Percentiles rank a stretch among this genome's conserved stretches.
phyloP scores from a whole-genome alignment of 2,797 vertebrate species.

The Sebastes steindachneri region DNA sequence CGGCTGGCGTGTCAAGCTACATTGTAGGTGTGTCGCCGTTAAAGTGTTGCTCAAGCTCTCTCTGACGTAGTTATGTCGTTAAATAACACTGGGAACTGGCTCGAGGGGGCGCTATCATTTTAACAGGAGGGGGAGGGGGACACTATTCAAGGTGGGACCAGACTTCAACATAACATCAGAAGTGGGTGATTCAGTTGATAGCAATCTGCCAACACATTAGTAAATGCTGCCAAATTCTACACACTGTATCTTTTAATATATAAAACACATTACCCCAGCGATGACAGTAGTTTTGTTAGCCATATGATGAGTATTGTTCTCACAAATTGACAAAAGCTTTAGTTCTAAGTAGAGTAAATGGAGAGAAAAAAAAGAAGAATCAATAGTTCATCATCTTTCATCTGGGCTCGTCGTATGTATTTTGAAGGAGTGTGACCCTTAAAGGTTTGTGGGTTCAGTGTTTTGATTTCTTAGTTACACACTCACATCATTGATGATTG shows the following conservation, averaged over 20 bases:
- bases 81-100: too few relatives aligned
- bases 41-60: too few relatives aligned
- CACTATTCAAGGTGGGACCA: too few relatives aligned
- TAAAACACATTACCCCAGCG: neutral
- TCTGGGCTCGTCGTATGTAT: conserved; percentile 76
- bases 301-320: neutral
- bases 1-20: too few relatives aligned
- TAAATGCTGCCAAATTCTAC: neutral
- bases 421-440: conserved; percentile 62
- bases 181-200: too few relatives aligned
- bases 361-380: neutral
- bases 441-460: conserved; percentile 70
- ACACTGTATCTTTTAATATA: neutral
- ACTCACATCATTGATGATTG: conserved; percentile 85
- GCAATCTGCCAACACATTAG: too few relatives aligned
- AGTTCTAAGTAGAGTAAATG: neutral
- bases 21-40: too few relatives aligned
- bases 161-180: too few relatives aligned
- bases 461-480: conserved; percentile 70
- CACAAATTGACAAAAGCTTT: neutral
- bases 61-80: too few relatives aligned
- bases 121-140: too few relatives aligned
- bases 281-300: neutral
- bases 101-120: too few relatives aligned
- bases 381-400: conserved; percentile 66